Evolutionary conservation across 2,888 invertebrate genomes (phyloP).

Genomic region (Myopa testacea): DNA sequence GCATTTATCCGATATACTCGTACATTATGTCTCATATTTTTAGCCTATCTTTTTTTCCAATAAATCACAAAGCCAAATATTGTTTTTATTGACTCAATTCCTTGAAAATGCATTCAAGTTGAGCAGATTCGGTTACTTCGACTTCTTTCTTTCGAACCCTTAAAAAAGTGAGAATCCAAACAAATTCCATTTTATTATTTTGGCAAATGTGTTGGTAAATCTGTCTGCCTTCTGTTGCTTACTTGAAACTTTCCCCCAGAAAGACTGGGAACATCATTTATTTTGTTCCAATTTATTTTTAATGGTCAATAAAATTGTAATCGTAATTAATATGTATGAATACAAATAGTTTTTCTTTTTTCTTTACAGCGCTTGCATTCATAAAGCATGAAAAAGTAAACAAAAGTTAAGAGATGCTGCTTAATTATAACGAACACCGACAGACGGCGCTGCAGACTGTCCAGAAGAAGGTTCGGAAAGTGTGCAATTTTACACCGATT

Average conservation of each 20-base stretch:
- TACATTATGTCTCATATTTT: background rate
- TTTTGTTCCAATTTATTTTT: constrained; percentile 21
- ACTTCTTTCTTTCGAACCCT: too few species aligned
- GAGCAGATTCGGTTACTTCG: too few species aligned
- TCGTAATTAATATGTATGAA: constrained; percentile 19
- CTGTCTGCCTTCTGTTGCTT: background rate
- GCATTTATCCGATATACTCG: background rate
- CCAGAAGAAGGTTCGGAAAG: background rate
- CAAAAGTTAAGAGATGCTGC: constrained; percentile 1
- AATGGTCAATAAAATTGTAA: constrained; percentile 15
- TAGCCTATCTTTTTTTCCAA: too few species aligned
- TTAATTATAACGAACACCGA: constrained; percentile 31
- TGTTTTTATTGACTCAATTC: too few species aligned
- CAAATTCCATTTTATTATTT: too few species aligned
- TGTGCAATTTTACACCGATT: constrained; percentile 33
- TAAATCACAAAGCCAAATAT: too few species aligned
- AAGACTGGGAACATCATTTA: background rate
- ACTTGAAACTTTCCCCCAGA: background rate
- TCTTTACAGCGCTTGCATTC: background rate
- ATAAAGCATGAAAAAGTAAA: background rate
- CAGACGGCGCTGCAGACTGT: constrained; percentile 7
- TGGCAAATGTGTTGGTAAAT: background rate
- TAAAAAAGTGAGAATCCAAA: too few species aligned
- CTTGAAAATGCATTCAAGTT: too few species aligned
- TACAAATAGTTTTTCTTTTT: background rate